Conservation (phyloP, 2,888 invertebrate genomes). For the Druceiella hillmani region DNA sequence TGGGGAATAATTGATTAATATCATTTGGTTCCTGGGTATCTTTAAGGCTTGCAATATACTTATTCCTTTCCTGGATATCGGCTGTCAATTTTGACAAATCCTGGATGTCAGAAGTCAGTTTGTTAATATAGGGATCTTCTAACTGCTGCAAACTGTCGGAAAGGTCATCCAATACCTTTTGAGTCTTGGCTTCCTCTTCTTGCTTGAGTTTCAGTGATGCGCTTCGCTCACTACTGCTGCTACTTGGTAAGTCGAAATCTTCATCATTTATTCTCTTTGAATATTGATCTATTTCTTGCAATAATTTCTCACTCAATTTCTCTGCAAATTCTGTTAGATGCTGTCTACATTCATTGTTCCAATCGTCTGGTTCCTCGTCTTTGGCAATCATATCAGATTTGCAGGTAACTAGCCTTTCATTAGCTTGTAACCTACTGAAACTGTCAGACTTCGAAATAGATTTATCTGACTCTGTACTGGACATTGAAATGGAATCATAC, state of each 20-base stretch:
- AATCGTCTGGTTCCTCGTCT: slow-evolving; percentile 39
- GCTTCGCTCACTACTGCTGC: slow-evolving; percentile 48
- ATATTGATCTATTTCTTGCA: slow-evolving; percentile 69
- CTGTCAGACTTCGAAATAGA: slow-evolving; percentile 50
- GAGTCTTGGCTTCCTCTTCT: slow-evolving; percentile 46
- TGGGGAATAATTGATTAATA: slow-evolving; percentile 44
- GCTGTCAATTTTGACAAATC: slow-evolving; percentile 53
- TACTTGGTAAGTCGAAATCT: slow-evolving; percentile 48
- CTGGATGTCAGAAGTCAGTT: slow-evolving; percentile 54
- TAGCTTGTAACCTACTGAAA: slow-evolving; percentile 46
- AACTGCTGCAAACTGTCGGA: slow-evolving; percentile 50
- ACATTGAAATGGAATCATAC: slow-evolving; percentile 47
- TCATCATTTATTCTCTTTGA: slow-evolving; percentile 50
- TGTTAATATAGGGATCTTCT: slow-evolving; percentile 56
- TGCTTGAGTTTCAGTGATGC: slow-evolving; percentile 47
- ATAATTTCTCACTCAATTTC: slow-evolving; percentile 72
- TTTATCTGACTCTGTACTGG: slow-evolving; percentile 49
- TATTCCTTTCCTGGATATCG: slow-evolving; percentile 54
- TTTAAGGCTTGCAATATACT: slow-evolving; percentile 51
- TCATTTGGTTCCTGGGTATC: slow-evolving; percentile 43
- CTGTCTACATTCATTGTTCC: slow-evolving; percentile 62
- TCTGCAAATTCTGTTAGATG: slow-evolving; percentile 77
- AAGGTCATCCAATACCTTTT: slow-evolving; percentile 45
- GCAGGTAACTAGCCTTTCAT: slow-evolving; percentile 48
- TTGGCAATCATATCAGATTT: slow-evolving; percentile 47